Evolutionary conservation across 2,113 vertebrate genomes (phyloP).

Genomic region (Verasper variegatus): DNA sequence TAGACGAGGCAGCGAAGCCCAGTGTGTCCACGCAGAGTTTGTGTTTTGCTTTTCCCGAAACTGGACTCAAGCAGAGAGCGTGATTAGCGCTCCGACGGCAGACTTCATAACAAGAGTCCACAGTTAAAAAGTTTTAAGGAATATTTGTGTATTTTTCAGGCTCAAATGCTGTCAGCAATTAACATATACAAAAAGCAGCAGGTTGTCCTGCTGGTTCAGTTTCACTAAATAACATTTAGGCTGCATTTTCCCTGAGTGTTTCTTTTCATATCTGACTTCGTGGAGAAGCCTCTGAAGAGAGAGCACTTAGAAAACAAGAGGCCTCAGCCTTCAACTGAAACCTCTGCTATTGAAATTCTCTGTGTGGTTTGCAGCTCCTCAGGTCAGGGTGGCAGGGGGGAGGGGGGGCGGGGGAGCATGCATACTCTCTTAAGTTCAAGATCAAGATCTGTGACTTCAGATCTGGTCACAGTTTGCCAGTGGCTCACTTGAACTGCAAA

Average conservation of each 20-base stretch:
- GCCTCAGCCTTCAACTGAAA: slow-evolving; percentile 21
- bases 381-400: background rate
- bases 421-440: slow-evolving; percentile 34
- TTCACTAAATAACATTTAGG: slow-evolving; percentile 10
- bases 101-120: background rate
- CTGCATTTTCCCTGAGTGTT: background rate
- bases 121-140: background rate
- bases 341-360: slow-evolving; percentile 16
- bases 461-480: slow-evolving; percentile 16
- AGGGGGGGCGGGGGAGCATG: background rate
- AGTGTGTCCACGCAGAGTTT: slow-evolving; percentile 6
- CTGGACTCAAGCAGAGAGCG: slow-evolving; percentile 4
- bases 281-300: background rate
- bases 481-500: slow-evolving; percentile 3
- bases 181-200: slow-evolving; percentile 26
- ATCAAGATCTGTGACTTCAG: slow-evolving; percentile 17
- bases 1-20: background rate
- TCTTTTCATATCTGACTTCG: slow-evolving; percentile 9
- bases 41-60: background rate
- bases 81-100: background rate
- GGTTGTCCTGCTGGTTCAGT: slow-evolving; percentile 24
- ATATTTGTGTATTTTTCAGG: background rate
- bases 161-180: slow-evolving; percentile 4
- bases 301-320: slow-evolving; percentile 1
- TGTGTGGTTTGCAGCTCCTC: slow-evolving; percentile 10